Conservation (phyloP, 23 tunicate genomes). For the Halocynthia roretzi region DNA sequence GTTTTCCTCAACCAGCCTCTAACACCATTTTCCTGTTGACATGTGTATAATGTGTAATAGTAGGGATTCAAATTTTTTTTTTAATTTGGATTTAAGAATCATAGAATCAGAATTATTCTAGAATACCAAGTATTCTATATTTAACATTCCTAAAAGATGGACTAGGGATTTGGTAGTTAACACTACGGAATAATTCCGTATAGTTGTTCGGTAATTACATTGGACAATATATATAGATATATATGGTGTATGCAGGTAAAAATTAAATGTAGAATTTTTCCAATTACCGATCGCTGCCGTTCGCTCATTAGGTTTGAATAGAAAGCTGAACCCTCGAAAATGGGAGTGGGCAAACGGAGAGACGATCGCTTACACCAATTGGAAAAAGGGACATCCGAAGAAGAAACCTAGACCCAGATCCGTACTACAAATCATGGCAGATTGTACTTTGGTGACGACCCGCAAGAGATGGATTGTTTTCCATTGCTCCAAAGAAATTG, state of each 20-base stretch:
- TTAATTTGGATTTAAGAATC: too few relatives aligned
- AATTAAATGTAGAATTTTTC: background rate
- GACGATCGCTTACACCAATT: constrained; percentile 33
- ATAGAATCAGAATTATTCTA: too few relatives aligned
- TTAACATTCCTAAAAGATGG: too few relatives aligned
- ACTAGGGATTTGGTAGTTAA: background rate
- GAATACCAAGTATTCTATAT: too few relatives aligned
- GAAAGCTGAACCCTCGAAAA: constrained; percentile 34
- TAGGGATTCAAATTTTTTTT: too few relatives aligned
- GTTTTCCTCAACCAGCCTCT: background rate
- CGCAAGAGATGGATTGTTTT: constrained; percentile 46
- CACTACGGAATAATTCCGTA: background rate
- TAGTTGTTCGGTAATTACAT: too few relatives aligned
- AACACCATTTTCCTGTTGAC: background rate
- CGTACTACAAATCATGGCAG: background rate
- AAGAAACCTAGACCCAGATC: background rate
- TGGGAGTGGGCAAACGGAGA: constrained; percentile 80
- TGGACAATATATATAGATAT: too few relatives aligned
- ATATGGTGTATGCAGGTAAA: too few relatives aligned
- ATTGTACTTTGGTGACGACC: constrained; percentile 40
- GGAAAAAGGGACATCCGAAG: constrained; percentile 50
- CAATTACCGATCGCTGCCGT: background rate
- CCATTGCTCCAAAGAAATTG: constrained; percentile 6
- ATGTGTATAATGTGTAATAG: background rate
- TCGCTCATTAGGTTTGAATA: constrained; percentile 47